Conservation (phyloP, 2,888 invertebrate species). For the Diarsia rubi region DNA sequence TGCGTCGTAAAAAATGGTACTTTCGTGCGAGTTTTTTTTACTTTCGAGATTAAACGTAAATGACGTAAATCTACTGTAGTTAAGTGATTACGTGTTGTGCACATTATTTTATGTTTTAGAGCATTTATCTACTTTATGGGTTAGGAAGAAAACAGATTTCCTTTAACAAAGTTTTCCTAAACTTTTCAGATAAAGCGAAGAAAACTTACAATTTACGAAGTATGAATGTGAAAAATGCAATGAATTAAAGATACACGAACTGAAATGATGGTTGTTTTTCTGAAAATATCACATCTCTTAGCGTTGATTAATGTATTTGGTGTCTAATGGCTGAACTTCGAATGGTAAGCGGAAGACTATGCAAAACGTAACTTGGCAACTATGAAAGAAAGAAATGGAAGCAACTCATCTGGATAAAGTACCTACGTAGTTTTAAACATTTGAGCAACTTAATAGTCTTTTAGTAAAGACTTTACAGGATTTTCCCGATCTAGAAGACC, state of each 20-base stretch:
- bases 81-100: slow-evolving; percentile 17
- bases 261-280: slow-evolving; percentile 38
- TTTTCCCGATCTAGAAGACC: neutral
- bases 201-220: slow-evolving; percentile 39
- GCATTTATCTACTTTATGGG: neutral
- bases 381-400: neutral
- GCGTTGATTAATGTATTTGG: slow-evolving; percentile 20
- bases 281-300: slow-evolving; percentile 25
- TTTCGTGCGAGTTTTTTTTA: slow-evolving; percentile 21
- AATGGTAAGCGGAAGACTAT: neutral
- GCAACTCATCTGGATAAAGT: neutral
- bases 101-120: slow-evolving; percentile 7
- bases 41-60: slow-evolving; percentile 29
- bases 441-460: neutral
- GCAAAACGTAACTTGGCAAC: slow-evolving; percentile 1
- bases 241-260: slow-evolving; percentile 44
- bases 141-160: slow-evolving; percentile 20
- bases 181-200: slow-evolving; percentile 41
- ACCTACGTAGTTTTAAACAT: neutral
- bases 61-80: slow-evolving; percentile 16
- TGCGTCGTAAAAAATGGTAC: slow-evolving; percentile 42
- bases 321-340: slow-evolving; percentile 28
- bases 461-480: neutral
- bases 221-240: slow-evolving; percentile 46
- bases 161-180: slow-evolving; percentile 16